phyloP scores from a whole-genome alignment of 2,113 vertebrate genomes.

The Rallus limicola region DNA sequence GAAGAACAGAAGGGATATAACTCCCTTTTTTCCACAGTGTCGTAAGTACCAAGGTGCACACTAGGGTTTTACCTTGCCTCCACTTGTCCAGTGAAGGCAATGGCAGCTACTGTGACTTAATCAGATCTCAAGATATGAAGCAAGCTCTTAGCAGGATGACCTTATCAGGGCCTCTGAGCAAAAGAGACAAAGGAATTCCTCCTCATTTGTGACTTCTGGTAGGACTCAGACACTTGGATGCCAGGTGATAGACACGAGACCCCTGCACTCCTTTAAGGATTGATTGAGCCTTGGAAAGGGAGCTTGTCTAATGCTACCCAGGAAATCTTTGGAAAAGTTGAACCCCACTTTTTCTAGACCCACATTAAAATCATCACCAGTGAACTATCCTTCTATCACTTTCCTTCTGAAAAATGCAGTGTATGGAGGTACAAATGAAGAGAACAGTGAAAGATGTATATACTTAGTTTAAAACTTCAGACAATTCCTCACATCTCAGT shows the following conservation, averaged over 20 bases:
- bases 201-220: not conserved
- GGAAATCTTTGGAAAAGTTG: not conserved
- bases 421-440: not conserved
- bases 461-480: not conserved
- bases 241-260: not conserved
- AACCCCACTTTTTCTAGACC: not conserved
- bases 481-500: not conserved
- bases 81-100: not conserved
- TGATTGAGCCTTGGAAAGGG: not conserved
- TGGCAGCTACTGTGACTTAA: not conserved
- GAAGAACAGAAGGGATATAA: not conserved
- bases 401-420: not conserved
- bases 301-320: not conserved
- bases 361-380: not conserved
- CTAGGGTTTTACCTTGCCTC: not conserved
- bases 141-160: not conserved
- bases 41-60: not conserved
- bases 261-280: not conserved
- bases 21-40: not conserved
- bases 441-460: not conserved
- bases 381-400: not conserved
- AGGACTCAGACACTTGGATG: rapidly evolving
- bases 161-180: not conserved
- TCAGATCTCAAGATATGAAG: not conserved
- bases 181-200: not conserved